Base-by-base conservation (phyloP, 1,140 invertebrate species). In the Zaprionus nigranus region DNA sequence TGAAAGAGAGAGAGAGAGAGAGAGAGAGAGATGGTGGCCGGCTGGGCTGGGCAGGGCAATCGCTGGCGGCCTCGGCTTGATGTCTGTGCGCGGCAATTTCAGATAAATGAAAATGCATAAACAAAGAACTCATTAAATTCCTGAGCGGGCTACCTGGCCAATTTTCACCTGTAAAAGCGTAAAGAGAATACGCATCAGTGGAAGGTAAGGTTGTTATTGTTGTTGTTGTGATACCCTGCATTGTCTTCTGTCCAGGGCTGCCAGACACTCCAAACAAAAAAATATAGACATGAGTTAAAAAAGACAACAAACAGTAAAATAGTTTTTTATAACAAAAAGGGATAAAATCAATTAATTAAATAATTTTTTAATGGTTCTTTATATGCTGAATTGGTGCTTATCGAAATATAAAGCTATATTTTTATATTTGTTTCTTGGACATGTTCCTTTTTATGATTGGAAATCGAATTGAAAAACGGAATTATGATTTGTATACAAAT, bases 101-200 rank as follows among this genome's bases (percentile, higher is more conserved):
- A 81, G 80, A 81, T 82, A 81, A 82, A 82, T 82, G 79, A 81
- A 76, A 82, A 81, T 82, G 62, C 79, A 82, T 82, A 82, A 82
- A 81, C 79, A 82, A 75, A 69, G 79, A 81, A 62, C 78, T 81
- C 79, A 82, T 82, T 82, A 82, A 82, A 76, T 75, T 76, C 58
- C 17, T 17, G n/a, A 58, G 43, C 22, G 36, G 59, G 60, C 54
- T 43, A 43, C 40, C 59, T 46, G 53, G 61, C 38, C 77, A 49
- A 62, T 40, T 26, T 58, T 11, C 26, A 15, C 26, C 64, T 54
- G 28, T 57, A 65, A 79, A 76, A 76, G 64, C 24, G 40, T 46
- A 46, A 46, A 46, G 40, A n/a, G 43, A 58, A 66, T 58, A 34
- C 17, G 24, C 13, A 57, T n/a, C 38, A 65, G 17, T 6, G 11